Base-by-base conservation (phyloP, 1,140 invertebrate genomes). In the Galendromus occidentalis region DNA sequence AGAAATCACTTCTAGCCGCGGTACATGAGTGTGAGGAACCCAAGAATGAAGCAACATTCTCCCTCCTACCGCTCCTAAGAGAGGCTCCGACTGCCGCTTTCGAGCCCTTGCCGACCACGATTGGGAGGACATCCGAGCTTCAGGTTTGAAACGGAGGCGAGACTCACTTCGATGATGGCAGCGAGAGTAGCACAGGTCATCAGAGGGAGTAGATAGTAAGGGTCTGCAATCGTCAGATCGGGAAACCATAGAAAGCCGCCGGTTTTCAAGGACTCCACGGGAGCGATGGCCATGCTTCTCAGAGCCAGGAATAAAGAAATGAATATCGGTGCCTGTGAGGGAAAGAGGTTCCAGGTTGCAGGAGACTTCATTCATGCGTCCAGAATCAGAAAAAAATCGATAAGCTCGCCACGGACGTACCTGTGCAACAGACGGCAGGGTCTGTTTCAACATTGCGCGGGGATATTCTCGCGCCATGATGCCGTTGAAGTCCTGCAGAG, bases 231-330 rank as follows among this genome's bases (percentile, higher is more conserved):
- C 4, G 90, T 92, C n/a, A 98, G 80, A 81, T 98, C 89, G 0
- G 80, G 79, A 74, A 98, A 94, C 94, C 94, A 98, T 63, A 80
- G 84, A 0, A 91, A 66, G 2, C 94, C 94, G 20, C 92, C 94
- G 20, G 80, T 76, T 67, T 82, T 81, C 79, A 97, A 80, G 74
- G 88, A 91, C 65, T 88, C 86, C 12, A 97, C 83, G 1, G 91
- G 92, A 7, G 84, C 77, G 71, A 84, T 85, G 0, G 89, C 82
- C 90, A 97, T 94, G 72, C 71, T 68, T 72, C 86, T 79, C 12
- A 97, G 74, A 0, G 83, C 88, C 72, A 88, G 79, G 72, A 94
- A 96, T 73, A 92, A 86, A 7, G 91, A 91, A 42, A 96, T 76
- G 74, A 97, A 96, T 7, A 96, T 73, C 0, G 91, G 91, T 7